Evolutionary conservation across 2,113 vertebrate genomes (phyloP), one percentile per base, ranked within the genome.

Genomic region (Setophaga kirtlandii): DNA sequence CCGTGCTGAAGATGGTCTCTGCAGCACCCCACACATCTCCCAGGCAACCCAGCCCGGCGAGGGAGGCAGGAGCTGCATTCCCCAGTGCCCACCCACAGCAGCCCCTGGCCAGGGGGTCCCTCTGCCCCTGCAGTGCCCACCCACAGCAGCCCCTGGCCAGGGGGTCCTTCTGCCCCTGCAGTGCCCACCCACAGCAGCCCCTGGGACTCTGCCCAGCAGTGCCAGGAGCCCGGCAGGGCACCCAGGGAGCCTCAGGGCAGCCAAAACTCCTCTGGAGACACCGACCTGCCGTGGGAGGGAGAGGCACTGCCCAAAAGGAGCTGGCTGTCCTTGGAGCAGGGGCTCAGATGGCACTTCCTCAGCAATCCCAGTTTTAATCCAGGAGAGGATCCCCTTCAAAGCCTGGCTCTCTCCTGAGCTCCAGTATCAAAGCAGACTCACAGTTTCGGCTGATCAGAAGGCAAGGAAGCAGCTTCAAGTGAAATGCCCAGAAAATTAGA

Each of bases 401-500:
- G 87, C 39, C 2, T 7, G 59, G 44, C 19, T 69, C 20, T 62
- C 30, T 67, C 90, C 7, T 24, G 20, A 70, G 69, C 50, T 59
- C 8, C 4, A 0, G 5, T 20, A 44, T 56, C 69, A 78, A 96
- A 96, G 91, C 42, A 82, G 31, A 78, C 25, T 44, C 73, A 15
- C 27, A 35, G 59, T 91, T 71, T n/a, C 27, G 50, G 87, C 90
- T 67, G 74, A 94, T 93, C 68, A 69, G 67, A 92, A 67, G 39
- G 28, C 68, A 79, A 58, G 79, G 63, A 93, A 90, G 78, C 42
- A 73, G 60, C 49, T 93, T 37, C 53, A 23, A 92, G 82, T 58
- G 73, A 85, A 96, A 96, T 82, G 90, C 79, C 55, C 42, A 53
- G 91, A 97, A 88, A 83, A 96, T 90, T 33, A 95, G 70, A 89